Base-by-base conservation (phyloP, 2,888 invertebrate species). In the Ypsolopha scabrella region DNA sequence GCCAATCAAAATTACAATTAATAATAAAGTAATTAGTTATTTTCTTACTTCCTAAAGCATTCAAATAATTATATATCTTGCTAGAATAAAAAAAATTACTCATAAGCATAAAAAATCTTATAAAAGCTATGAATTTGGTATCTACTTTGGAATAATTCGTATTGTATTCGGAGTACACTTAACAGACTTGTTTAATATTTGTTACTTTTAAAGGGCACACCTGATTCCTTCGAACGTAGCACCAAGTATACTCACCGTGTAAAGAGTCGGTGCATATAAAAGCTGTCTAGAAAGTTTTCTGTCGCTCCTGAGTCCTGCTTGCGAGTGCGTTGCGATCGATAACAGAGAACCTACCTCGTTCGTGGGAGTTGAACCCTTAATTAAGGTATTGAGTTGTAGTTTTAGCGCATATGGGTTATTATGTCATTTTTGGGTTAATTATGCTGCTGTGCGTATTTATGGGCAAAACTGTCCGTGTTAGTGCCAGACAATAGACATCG, bases 221-320 rank as follows among this genome's bases (percentile, higher is more conserved):
- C 11, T 36, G 14, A 36, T n/a, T 47, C 14, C 8, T 7, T 7
- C 37, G 47, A 47, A 13, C 47, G 24, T 37, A 43, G 33, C 47
- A 9, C 37, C 47, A 7, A 11, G 47, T 47, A 47, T 47, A 47
- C 13, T 13, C 47, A 47, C 37, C 35, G 70, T 68, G 71, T 74
- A 80, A 80, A 81, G 79, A 80, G 79, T 75, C 72, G 80, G 77
- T 85, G 85, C 87, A 87, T 85, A 87, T 87, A 87, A 87, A 87
- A 87, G 80, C 85, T 77, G 87, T 87, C 87, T 87, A 81, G 85
- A 87, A 87, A 87, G 86, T 87, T 87, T 85, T 82, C 81, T 85
- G 83, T 82, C 85, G 85, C 78, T 80, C 54, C 54, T 52, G 24
- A 24, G 24, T 24, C 24, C 24, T 24, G 24, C 24, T 4, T 24